Evolutionary conservation across 1,140 invertebrate genomes (phyloP).

Genomic region (Drosophila ambigua): DNA sequence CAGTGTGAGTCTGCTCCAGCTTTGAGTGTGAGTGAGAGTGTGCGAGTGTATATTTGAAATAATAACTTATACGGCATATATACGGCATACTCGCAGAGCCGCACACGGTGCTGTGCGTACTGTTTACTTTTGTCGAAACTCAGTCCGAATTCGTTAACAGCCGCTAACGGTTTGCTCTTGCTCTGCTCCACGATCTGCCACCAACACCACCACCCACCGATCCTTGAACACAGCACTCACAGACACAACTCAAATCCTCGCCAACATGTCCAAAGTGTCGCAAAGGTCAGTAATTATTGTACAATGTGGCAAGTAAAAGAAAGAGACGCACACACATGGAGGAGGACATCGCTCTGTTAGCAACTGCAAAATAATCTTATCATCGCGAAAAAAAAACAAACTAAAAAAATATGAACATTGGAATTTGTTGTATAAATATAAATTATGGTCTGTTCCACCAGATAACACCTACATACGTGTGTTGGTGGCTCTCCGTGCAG

Average conservation of each 20-base stretch:
- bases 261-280: conserved; percentile 37
- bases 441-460: too few species aligned
- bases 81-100: conserved; percentile 2
- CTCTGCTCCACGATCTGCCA: conserved; percentile 1
- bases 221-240: conserved; percentile 9
- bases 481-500: too few species aligned
- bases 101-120: conserved; percentile 49
- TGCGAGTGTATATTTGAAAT: conserved; percentile 61
- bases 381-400: too few species aligned
- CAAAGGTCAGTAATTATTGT: conserved; percentile 26
- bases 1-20: conserved; percentile 9
- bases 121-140: conserved; percentile 71
- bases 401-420: too few species aligned
- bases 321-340: too few species aligned
- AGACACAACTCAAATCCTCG: not conserved
- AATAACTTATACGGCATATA: conserved; percentile 72
- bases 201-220: not conserved
- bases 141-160: conserved; percentile 77
- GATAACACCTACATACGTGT: too few species aligned
- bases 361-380: too few species aligned
- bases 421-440: too few species aligned
- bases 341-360: too few species aligned
- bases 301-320: too few species aligned
- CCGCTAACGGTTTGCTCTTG: conserved; percentile 72
- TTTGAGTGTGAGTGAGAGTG: conserved; percentile 20